Base-by-base conservation (phyloP, 2,797 vertebrate species). In the Sebastes hopkinsi region DNA sequence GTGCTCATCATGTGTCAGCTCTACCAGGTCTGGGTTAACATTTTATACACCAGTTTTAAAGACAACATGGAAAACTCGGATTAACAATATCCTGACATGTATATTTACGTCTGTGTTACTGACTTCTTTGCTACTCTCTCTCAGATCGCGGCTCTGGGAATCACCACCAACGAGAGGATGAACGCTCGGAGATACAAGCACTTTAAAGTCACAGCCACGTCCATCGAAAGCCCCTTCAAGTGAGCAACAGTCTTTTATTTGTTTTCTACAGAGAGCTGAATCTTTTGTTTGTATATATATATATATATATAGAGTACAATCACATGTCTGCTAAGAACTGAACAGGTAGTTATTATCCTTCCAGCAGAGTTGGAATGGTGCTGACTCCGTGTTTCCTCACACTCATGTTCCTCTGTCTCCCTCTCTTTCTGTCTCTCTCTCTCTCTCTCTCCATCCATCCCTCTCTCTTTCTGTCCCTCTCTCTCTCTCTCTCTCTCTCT, bases 181-280 rank as follows among this genome's bases (percentile, higher is more conserved):
- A 99, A 99, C 83, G 99, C 98, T 62, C 97, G 98, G 92, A 96
- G 99, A 94, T 99, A 99, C 89, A 99, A 99, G 97, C 99, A 99
- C 97, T 99, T 99, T 97, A 99, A 99, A 97, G 98, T 99, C 89
- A 99, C 99, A 36, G 98, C 99, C 77, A 99, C 99, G 4, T 99
- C 98, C 92, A 99, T 99, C 85, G 99, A 99, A 95, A 99, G 99
- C 88, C 99, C 99, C 61, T 99, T 99, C 96, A 99, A 99, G 98
- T 99, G 92, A 93, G 96, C 94, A 71, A 42, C 4, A 34, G 29
- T 59, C 25, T 66, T 4, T 5, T 18, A 1, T 61, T 30, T 18
- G 22, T 34, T 52, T 5, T 2, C 54, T 7, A 5, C 50, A 54
- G 13, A 54, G 13, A 25, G 7, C 29, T 22, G 14, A 38, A 38